phyloP scores from a whole-genome alignment of 2,888 invertebrate species.

The Hydriomena furcata region DNA sequence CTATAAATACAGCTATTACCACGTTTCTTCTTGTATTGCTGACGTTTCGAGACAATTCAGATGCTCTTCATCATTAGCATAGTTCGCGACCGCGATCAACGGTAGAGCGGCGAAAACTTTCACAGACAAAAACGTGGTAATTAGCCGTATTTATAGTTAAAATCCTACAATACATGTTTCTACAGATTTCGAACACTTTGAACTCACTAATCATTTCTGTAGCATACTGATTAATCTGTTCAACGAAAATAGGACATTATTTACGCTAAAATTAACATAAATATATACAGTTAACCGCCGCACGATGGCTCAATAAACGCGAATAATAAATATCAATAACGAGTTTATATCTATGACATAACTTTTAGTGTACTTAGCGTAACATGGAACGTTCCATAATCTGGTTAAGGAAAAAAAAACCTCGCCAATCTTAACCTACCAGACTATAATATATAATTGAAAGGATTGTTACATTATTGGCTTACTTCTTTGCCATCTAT shows the following conservation, averaged over 20 bases:
- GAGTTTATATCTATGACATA: slow-evolving; percentile 40
- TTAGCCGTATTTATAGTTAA: too few species aligned
- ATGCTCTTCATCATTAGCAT: too few species aligned
- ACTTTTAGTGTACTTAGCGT: slow-evolving; percentile 46
- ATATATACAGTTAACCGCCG: slow-evolving; percentile 48
- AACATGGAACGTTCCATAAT: slow-evolving; percentile 39
- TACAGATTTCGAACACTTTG: slow-evolving; percentile 2
- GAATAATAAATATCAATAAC: slow-evolving; percentile 47
- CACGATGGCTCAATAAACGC: slow-evolving; percentile 30
- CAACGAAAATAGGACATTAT: slow-evolving; percentile 29
- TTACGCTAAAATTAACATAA: slow-evolving; percentile 38
- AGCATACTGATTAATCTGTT: slow-evolving; percentile 32
- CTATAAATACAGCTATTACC: too few species aligned
- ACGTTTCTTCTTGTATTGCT: too few species aligned
- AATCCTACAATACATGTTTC: background rate
- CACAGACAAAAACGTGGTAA: too few species aligned
- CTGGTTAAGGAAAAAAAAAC: slow-evolving; percentile 26
- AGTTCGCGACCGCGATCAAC: too few species aligned
- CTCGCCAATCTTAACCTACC: slow-evolving; percentile 19
- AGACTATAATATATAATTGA: slow-evolving; percentile 39
- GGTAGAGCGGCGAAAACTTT: too few species aligned
- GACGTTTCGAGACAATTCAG: too few species aligned
- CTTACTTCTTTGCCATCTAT: background rate
- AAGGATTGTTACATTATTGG: slow-evolving; percentile 38
- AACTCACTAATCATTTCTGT: slow-evolving; percentile 11